These are phyloP conservation scores for Tanypteryx hageni DNA, from an alignment of 2,888 invertebrate species.

Conservation along the genomic window DNA sequence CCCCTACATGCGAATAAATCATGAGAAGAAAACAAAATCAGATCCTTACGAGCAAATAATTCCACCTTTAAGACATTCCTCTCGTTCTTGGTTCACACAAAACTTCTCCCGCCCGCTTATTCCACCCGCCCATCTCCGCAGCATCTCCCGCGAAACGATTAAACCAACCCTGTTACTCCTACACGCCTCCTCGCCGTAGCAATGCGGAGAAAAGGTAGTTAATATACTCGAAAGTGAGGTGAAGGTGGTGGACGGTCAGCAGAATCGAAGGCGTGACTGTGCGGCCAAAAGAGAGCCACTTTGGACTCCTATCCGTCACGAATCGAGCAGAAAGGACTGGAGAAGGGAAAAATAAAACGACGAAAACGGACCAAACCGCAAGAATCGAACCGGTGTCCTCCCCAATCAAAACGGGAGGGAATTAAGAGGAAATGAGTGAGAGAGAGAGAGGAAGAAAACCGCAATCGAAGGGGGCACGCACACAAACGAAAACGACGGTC, in stretches of 20 bases:
- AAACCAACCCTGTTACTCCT: not conserved
- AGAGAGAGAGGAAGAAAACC: not conserved
- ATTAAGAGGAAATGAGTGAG: not conserved
- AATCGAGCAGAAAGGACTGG: too few species aligned
- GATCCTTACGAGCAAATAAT: not conserved
- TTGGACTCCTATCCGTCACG: too few species aligned
- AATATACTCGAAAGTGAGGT: not conserved
- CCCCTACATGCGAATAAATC: too few species aligned
- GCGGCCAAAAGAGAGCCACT: too few species aligned
- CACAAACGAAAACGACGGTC: slow-evolving; percentile 36
- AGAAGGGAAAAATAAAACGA: not conserved
- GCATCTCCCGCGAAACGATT: not conserved
- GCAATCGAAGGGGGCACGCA: not conserved
- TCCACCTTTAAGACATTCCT: not conserved
- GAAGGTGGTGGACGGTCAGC: not conserved
- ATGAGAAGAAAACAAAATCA: too few species aligned
- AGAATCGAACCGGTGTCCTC: slow-evolving; percentile 6
- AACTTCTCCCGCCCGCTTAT: not conserved
- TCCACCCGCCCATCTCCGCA: not conserved
- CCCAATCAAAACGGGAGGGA: not conserved
- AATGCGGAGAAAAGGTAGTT: not conserved
- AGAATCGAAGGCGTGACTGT: not conserved
- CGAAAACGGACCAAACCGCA: not conserved
- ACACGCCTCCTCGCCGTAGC: not conserved
- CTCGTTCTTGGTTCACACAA: not conserved